Evolutionary conservation across 92 coral and sea anemone genomes (phyloP).

Genomic region (Blastomussa wellsi): DNA sequence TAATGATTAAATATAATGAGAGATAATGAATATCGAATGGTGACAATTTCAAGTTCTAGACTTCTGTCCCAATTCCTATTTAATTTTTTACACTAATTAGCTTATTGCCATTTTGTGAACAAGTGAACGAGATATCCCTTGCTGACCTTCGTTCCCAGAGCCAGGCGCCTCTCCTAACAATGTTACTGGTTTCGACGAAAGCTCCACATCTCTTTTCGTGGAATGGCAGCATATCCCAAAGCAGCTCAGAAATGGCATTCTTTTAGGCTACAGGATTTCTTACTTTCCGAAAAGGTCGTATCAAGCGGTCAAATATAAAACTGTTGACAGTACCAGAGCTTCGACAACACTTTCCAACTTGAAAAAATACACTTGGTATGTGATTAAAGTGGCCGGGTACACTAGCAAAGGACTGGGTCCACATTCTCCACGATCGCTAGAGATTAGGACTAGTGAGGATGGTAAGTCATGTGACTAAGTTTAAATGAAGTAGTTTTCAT

Average conservation of each 20-base stretch:
- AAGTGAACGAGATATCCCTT: not conserved
- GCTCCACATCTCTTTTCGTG: conserved; percentile 83
- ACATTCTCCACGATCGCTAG: conserved; percentile 45
- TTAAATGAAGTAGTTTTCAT: not conserved
- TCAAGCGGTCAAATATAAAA: conserved; percentile 23
- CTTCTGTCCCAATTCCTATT: too few species aligned
- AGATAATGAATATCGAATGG: too few species aligned
- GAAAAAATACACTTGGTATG: conserved; percentile 75
- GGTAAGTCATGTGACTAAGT: conserved; percentile 57
- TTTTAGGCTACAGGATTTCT: conserved; percentile 59
- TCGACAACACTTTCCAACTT: conserved; percentile 58
- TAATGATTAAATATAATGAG: too few species aligned
- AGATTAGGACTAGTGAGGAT: conserved; percentile 79
- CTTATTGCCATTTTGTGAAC: too few species aligned
- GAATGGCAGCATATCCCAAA: conserved; percentile 79
- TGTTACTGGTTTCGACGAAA: conserved; percentile 66
- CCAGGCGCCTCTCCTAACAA: conserved; percentile 73
- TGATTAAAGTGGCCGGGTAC: conserved; percentile 72
- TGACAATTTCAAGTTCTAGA: too few species aligned
- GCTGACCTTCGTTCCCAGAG: conserved; percentile 31
- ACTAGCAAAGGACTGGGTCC: conserved; percentile 95
- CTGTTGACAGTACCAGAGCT: conserved; percentile 50
- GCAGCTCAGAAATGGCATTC: conserved; percentile 67
- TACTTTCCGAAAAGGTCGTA: conserved; percentile 28
- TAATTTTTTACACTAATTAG: too few species aligned